Evolutionary conservation across 2,113 vertebrate species (phyloP).

Genomic region (Syrmaticus mikado): DNA sequence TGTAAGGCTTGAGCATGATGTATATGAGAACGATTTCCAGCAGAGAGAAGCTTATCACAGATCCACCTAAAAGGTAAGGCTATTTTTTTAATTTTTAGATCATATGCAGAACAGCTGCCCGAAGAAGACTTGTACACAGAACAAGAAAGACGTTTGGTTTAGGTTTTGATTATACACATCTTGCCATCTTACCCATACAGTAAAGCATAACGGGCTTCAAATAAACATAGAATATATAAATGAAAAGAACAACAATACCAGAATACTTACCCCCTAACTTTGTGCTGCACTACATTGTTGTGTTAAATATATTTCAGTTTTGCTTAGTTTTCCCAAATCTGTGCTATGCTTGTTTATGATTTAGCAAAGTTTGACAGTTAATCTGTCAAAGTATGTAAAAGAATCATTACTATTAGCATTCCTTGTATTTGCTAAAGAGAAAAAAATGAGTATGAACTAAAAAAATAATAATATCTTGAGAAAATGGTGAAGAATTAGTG

Average conservation of each 20-base stretch:
- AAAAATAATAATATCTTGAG: neutral
- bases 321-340: neutral
- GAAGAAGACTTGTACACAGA: slow-evolving; percentile 33
- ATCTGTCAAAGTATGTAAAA: neutral
- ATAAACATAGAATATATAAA: slow-evolving; percentile 26
- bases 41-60: slow-evolving; percentile 61
- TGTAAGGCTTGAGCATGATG: slow-evolving; percentile 64
- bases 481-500: neutral
- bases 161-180: slow-evolving; percentile 19
- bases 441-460: neutral
- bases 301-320: neutral
- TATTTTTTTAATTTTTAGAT: slow-evolving; percentile 51
- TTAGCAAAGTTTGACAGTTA: neutral
- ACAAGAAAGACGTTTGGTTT: slow-evolving; percentile 47
- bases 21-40: slow-evolving; percentile 51
- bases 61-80: slow-evolving; percentile 68
- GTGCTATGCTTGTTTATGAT: neutral
- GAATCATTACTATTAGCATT: neutral
- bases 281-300: neutral
- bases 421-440: neutral
- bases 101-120: slow-evolving; percentile 50
- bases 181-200: neutral
- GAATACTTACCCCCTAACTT: slow-evolving; percentile 4
- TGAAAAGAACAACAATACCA: neutral
- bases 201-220: neutral